These are phyloP conservation scores for Nasonia vitripennis DNA, from an alignment of 1,140 invertebrate species.

Conservation along the genomic window DNA sequence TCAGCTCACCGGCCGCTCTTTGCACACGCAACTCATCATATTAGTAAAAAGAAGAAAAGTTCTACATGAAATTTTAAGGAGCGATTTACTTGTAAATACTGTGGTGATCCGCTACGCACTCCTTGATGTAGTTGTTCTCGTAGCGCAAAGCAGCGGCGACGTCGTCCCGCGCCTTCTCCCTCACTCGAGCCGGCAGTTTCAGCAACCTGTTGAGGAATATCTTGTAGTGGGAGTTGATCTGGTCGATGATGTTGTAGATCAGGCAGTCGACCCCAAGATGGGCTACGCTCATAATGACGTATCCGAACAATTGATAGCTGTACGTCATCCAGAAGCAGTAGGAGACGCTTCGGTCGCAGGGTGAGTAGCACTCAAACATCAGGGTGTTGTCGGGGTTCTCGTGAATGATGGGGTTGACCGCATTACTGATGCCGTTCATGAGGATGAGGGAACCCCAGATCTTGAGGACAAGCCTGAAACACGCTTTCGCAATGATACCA, in stretches of 20 bases:
- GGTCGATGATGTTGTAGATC: neutral
- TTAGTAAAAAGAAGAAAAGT: too few species aligned
- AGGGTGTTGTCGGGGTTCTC: neutral
- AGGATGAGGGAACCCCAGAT: neutral
- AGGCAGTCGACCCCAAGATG: neutral
- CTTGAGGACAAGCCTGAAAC: neutral
- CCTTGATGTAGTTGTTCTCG: neutral
- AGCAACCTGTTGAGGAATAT: neutral
- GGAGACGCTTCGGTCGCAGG: neutral
- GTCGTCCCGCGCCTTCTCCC: neutral
- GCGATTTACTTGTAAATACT: constrained; percentile 53
- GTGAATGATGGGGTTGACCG: neutral
- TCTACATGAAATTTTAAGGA: too few species aligned
- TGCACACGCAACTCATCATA: neutral
- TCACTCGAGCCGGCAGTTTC: neutral
- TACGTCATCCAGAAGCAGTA: neutral
- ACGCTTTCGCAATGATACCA: neutral
- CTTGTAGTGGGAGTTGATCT: neutral
- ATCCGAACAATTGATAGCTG: neutral
- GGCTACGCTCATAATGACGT: neutral
- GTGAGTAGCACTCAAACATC: neutral
- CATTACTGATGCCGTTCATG: neutral
- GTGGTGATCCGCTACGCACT: constrained; percentile 54
- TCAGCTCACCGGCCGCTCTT: constrained; percentile 52
- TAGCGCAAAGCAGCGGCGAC: neutral